Conservation (phyloP, 2,113 vertebrate species). For the Porphyrio hochstetteri region DNA sequence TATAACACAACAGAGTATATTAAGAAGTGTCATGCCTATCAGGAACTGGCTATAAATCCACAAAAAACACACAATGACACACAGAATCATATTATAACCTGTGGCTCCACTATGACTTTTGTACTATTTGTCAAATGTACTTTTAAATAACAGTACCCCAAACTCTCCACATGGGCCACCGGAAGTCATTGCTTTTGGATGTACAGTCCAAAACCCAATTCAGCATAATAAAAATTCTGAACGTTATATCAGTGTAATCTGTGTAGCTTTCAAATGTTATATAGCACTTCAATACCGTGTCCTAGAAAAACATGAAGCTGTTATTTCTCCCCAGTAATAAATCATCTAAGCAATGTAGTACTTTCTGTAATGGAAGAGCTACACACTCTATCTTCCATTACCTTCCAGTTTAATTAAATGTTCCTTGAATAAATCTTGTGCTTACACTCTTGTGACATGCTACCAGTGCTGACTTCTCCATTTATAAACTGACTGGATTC, state of each 20-base stretch:
- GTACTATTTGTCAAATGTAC: not conserved
- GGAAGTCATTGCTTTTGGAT: not conserved
- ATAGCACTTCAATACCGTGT: not conserved
- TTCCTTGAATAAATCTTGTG: slow-evolving; percentile 65
- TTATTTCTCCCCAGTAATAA: slow-evolving; percentile 12
- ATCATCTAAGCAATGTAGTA: not conserved
- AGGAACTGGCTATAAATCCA: not conserved
- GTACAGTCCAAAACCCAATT: not conserved
- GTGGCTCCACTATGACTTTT: not conserved
- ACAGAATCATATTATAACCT: not conserved
- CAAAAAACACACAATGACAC: not conserved
- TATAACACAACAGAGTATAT: not conserved
- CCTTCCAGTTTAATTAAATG: slow-evolving; percentile 73
- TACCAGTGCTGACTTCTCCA: slow-evolving; percentile 53
- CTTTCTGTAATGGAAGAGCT: slow-evolving; percentile 55
- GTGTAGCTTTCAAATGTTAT: not conserved
- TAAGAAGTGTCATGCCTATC: not conserved
- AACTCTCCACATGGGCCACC: not conserved
- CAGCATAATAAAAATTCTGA: not conserved
- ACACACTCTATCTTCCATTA: slow-evolving; percentile 59
- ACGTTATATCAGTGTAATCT: not conserved
- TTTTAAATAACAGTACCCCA: not conserved
- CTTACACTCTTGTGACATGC: slow-evolving; percentile 60
- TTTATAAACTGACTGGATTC: slow-evolving; percentile 49
- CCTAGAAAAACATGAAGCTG: slow-evolving; percentile 27